These are phyloP conservation scores for Pteropus alecto DNA, from an alignment of 2,113 vertebrate genomes.

Conservation along the genomic window DNA sequence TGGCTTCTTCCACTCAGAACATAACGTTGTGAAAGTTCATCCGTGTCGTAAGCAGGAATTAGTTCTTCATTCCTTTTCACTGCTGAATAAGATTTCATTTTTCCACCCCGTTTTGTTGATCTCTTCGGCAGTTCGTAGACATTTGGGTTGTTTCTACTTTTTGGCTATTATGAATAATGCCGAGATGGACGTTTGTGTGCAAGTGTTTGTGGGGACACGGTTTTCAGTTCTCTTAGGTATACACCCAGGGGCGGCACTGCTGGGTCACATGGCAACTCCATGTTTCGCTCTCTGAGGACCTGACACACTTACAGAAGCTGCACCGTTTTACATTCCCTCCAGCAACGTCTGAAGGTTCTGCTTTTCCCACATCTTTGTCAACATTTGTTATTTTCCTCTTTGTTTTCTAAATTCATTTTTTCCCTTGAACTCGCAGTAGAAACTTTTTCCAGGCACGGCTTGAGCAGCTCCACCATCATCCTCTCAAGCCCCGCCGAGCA, in stretches of 20 bases:
- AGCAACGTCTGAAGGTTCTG: not conserved
- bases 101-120: not conserved
- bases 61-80: not conserved
- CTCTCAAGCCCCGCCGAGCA: rapidly evolving
- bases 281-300: not conserved
- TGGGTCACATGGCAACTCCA: not conserved
- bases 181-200: not conserved
- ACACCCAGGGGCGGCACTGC: not conserved
- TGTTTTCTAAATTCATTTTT: not conserved
- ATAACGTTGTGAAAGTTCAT: not conserved
- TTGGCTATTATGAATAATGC: not conserved
- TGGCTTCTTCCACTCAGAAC: not conserved
- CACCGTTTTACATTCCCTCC: not conserved
- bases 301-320: not conserved
- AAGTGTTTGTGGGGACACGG: not conserved
- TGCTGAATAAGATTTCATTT: not conserved
- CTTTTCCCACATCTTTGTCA: not conserved
- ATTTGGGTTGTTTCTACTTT: not conserved
- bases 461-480: not conserved
- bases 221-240: not conserved
- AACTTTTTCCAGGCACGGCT: not conserved
- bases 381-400: not conserved
- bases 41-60: rapidly evolving
- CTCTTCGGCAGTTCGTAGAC: no score
- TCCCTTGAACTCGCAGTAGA: not conserved